phyloP scores from a whole-genome alignment of 2,113 vertebrate genomes.

The Choloepus hoffmanni region DNA sequence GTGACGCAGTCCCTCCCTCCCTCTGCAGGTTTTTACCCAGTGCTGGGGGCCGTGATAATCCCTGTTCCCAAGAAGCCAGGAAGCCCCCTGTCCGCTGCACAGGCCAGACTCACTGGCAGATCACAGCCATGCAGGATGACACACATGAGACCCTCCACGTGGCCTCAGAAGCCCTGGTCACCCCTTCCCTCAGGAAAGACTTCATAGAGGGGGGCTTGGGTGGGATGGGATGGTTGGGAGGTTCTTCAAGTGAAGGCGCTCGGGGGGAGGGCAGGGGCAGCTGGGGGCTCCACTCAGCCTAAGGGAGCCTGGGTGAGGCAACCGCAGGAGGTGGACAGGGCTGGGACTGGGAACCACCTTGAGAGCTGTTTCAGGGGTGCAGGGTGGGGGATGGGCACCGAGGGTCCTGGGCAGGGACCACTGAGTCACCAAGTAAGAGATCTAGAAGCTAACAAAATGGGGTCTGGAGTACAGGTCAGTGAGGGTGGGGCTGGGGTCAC shows the following conservation, averaged over 20 bases:
- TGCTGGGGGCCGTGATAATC: accelerated
- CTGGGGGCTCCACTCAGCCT: too few relatives aligned
- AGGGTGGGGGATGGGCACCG: too few relatives aligned
- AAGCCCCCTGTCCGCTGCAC: too few relatives aligned
- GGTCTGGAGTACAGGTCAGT: not conserved
- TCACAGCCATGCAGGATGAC: accelerated
- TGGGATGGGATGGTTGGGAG: not conserved
- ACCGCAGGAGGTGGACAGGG: accelerated
- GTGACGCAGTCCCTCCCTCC: too few relatives aligned
- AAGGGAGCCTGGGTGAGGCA: not conserved
- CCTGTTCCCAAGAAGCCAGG: not conserved
- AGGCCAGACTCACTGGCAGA: too few relatives aligned
- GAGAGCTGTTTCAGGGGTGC: too few relatives aligned
- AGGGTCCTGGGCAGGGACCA: not conserved
- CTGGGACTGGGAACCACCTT: too few relatives aligned
- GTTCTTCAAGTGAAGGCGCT: not conserved
- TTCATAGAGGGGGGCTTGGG: not conserved
- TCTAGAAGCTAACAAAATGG: not conserved
- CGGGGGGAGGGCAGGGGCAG: too few relatives aligned
- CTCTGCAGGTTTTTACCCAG: accelerated
- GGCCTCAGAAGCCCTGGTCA: not conserved
- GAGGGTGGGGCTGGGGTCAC: not conserved
- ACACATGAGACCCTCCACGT: accelerated
- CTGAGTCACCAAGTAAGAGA: not conserved
- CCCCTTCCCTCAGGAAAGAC: too few relatives aligned